Evolutionary conservation across 2,888 invertebrate genomes (phyloP).

Genomic region (Platycnemis pennipes): DNA sequence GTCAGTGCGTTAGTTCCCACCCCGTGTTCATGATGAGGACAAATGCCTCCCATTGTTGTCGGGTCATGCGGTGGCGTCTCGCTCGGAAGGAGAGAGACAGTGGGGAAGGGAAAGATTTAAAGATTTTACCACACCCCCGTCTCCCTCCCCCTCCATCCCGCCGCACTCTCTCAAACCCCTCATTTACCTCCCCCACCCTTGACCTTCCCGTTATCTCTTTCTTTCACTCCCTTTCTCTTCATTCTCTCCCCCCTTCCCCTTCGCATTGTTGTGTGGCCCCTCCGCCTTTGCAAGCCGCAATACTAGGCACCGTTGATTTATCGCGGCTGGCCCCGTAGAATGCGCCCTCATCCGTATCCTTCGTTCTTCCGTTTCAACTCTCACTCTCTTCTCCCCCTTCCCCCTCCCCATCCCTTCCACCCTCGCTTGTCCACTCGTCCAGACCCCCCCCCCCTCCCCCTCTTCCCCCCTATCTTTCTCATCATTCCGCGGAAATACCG

Average conservation of each 20-base stretch:
- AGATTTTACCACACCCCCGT: not conserved
- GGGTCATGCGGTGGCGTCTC: conserved; percentile 58
- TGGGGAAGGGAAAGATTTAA: not conserved
- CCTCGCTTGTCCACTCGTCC: not conserved
- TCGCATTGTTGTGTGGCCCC: conserved; percentile 40
- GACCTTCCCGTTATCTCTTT: conserved; percentile 18
- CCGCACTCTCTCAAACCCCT: not conserved
- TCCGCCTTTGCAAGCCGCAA: conserved; percentile 42
- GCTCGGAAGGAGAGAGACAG: conserved; percentile 8
- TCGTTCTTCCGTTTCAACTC: conserved; percentile 54
- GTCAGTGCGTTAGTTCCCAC: conserved; percentile 12
- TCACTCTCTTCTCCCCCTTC: not conserved
- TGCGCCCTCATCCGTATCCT: conserved; percentile 60
- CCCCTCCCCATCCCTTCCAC: not conserved
- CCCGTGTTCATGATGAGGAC: conserved; percentile 59
- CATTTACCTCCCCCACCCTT: not conserved
- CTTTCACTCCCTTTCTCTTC: conserved; percentile 24
- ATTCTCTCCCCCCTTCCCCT: not conserved
- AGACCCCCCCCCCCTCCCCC: not conserved
- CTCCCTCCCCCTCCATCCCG: not conserved
- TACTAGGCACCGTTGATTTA: conserved; percentile 50
- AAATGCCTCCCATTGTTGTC: conserved; percentile 60
- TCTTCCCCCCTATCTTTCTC: not conserved
- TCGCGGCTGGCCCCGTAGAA: conserved; percentile 45
- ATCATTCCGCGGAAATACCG: not conserved